Conservation (phyloP, 2,797 vertebrate genomes). For the Huso huso region DNA sequence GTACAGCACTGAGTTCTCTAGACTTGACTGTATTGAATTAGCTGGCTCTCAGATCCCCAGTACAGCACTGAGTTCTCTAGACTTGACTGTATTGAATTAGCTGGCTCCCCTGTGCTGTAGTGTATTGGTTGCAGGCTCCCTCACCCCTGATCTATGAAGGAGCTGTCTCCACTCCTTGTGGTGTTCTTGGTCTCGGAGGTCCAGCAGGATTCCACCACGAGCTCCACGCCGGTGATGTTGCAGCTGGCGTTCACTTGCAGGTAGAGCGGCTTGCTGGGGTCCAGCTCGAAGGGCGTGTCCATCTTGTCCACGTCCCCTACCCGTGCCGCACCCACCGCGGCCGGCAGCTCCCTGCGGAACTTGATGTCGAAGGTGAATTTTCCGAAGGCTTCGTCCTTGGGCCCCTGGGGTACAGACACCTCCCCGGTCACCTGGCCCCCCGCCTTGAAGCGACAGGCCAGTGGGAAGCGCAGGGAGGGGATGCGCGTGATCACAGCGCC, state of each 20-base stretch:
- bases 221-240: conserved; percentile 5
- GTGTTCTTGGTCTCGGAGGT: conserved; percentile 5
- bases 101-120: no score
- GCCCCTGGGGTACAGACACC: neutral
- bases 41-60: no score
- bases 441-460: conserved; percentile 19
- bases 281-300: neutral
- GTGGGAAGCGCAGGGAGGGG: conserved; percentile 42
- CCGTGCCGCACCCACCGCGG: neutral
- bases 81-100: no score
- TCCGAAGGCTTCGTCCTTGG: conserved; percentile 8
- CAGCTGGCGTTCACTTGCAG: conserved; percentile 20
- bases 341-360: conserved; percentile 4
- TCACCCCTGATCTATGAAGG: conserved; percentile 26
- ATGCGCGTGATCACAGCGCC: conserved; percentile 30
- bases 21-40: no score
- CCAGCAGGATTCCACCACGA: conserved; percentile 20
- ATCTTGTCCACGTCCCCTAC: neutral
- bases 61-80: no score
- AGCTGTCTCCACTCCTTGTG: neutral
- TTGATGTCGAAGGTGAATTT: conserved; percentile 23
- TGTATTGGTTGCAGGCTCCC: neutral
- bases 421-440: neutral
- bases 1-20: no score
- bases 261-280: conserved; percentile 2